Conservation (phyloP, 2,113 vertebrate genomes). For the Mobula birostris region DNA sequence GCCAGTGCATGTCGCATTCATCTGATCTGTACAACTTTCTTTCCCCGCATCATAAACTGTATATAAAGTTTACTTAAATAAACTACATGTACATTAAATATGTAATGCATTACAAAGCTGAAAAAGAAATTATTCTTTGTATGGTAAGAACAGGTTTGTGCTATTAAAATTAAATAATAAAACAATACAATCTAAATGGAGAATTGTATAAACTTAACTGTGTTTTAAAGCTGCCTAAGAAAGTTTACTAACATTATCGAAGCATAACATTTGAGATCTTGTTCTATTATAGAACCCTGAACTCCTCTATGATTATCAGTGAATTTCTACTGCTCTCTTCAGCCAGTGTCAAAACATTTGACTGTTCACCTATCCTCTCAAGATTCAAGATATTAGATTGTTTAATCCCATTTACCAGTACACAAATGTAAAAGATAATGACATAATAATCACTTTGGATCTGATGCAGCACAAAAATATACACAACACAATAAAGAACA, state of each 20-base stretch:
- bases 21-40: conserved; percentile 49
- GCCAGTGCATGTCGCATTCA: conserved; percentile 57
- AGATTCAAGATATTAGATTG: too few relatives aligned
- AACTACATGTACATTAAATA: conserved; percentile 64
- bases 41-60: conserved; percentile 48
- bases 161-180: conserved; percentile 47
- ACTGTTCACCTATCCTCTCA: not conserved
- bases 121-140: conserved; percentile 38
- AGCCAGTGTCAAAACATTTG: not conserved
- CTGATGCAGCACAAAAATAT: too few relatives aligned
- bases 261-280: not conserved
- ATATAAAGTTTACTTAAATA: conserved; percentile 64
- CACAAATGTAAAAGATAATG: too few relatives aligned
- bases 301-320: not conserved
- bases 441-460: too few relatives aligned
- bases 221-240: not conserved
- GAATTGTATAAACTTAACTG: not conserved
- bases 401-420: too few relatives aligned
- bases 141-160: conserved; percentile 44
- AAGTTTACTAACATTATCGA: not conserved
- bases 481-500: too few relatives aligned
- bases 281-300: not conserved
- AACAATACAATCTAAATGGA: conserved; percentile 40
- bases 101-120: conserved; percentile 45
- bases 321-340: not conserved